Conservation (phyloP, 2,888 invertebrate species). For the Apantesis nais region DNA sequence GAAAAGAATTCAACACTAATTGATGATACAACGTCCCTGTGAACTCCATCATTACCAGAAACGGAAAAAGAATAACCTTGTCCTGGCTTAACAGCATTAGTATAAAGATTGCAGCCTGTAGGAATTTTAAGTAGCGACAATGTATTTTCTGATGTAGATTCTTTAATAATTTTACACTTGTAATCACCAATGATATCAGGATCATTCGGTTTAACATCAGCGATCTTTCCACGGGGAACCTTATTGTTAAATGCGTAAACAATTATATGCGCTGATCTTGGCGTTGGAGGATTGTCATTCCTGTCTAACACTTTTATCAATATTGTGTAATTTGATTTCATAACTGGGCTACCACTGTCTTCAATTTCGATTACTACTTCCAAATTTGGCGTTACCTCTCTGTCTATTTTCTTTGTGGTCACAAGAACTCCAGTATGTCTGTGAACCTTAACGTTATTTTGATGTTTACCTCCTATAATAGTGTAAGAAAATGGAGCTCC, state of each 20-base stretch:
- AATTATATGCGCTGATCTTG: constrained; percentile 92
- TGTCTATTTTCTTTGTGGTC: constrained; percentile 92
- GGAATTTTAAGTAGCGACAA: constrained; percentile 89
- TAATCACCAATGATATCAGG: constrained; percentile 96
- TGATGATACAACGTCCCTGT: constrained; percentile 94
- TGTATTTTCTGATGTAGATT: constrained; percentile 86
- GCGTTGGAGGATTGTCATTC: constrained; percentile 95
- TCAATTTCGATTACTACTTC: constrained; percentile 93
- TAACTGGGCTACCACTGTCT: constrained; percentile 94
- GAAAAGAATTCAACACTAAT: constrained; percentile 93
- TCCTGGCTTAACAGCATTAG: constrained; percentile 89
- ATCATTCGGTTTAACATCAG: constrained; percentile 96
- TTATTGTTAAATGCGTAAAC: constrained; percentile 91
- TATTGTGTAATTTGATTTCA: constrained; percentile 92
- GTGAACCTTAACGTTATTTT: constrained; percentile 91
- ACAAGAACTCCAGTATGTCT: constrained; percentile 92
- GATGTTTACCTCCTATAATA: constrained; percentile 91
- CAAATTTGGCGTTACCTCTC: constrained; percentile 91
- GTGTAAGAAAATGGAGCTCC: constrained; percentile 95
- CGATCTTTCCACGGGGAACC: constrained; percentile 93
- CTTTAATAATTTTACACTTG: constrained; percentile 92
- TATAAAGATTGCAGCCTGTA: constrained; percentile 91
- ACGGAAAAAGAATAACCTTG: constrained; percentile 92
- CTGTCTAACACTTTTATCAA: constrained; percentile 92
- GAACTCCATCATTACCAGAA: constrained; percentile 95